phyloP scores from a whole-genome alignment of 2,888 invertebrate species.

The Morpho helenor region DNA sequence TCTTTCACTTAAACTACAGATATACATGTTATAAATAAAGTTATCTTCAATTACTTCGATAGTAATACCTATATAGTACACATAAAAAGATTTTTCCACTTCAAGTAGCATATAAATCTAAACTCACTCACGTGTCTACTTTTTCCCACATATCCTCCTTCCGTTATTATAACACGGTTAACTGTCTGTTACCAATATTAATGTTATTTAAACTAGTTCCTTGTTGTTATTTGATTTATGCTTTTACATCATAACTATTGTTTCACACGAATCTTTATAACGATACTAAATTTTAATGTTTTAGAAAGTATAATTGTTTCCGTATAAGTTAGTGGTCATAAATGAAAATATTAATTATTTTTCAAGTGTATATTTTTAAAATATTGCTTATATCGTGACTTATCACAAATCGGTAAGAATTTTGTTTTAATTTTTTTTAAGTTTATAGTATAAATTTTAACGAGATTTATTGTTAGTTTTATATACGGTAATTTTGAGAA shows the following conservation, averaged over 20 bases:
- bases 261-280: neutral
- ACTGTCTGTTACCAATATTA: neutral
- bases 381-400: no score
- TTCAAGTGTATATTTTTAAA: no score
- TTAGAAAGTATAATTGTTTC: neutral
- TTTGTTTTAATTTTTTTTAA: no score
- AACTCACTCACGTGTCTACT: conserved; percentile 9
- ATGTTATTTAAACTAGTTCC: conserved; percentile 1
- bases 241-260: neutral
- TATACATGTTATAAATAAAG: neutral
- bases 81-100: conserved; percentile 9
- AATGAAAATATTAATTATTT: no score
- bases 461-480: no score
- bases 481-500: no score
- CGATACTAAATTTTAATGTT: neutral
- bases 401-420: no score
- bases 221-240: conserved; percentile 1
- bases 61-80: neutral
- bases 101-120: conserved; percentile 9
- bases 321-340: no score
- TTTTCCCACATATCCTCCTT: conserved; percentile 7
- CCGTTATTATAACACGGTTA: conserved; percentile 7
- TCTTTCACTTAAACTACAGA: neutral
- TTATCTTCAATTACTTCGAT: no score
- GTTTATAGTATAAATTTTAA: no score